These are phyloP conservation scores for Synergus itoensis DNA, from an alignment of 2,888 invertebrate species.

Conservation along the genomic window DNA sequence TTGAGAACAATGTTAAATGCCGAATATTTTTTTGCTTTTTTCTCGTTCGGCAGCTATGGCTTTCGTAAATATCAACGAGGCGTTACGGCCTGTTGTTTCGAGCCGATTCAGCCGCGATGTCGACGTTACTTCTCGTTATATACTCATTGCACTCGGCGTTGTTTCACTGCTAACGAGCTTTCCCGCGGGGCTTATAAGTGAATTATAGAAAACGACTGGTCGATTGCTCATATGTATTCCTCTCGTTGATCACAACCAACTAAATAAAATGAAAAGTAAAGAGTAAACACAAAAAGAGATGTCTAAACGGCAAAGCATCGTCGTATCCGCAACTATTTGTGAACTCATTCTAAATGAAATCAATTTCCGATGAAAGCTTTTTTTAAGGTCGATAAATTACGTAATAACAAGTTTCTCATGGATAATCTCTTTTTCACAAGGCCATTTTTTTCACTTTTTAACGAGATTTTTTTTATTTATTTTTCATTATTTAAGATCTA, in stretches of 20 bases:
- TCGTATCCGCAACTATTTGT: neutral
- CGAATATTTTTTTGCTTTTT: constrained; percentile 12
- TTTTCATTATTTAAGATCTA: too few relatives aligned
- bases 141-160: constrained; percentile 52
- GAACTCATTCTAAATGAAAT: neutral
- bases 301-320: neutral
- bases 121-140: constrained; percentile 56
- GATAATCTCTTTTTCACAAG: too few relatives aligned
- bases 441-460: too few relatives aligned
- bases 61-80: constrained; percentile 30
- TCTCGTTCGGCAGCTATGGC: neutral
- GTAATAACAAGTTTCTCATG: neutral
- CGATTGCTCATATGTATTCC: constrained; percentile 27
- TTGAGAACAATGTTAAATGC: constrained; percentile 37
- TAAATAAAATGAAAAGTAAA: constrained; percentile 20
- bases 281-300: neutral
- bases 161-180: constrained; percentile 53
- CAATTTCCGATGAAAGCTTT: neutral
- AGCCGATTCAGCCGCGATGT: constrained; percentile 47
- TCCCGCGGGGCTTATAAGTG: constrained; percentile 52
- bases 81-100: constrained; percentile 43
- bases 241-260: neutral
- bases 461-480: too few relatives aligned
- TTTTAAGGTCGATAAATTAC: neutral
- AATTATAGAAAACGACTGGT: constrained; percentile 54